Evolutionary conservation across 2,797 vertebrate species (phyloP), one percentile per base, ranked within the genome.

Genomic region (Sebastes kiyomatsui): DNA sequence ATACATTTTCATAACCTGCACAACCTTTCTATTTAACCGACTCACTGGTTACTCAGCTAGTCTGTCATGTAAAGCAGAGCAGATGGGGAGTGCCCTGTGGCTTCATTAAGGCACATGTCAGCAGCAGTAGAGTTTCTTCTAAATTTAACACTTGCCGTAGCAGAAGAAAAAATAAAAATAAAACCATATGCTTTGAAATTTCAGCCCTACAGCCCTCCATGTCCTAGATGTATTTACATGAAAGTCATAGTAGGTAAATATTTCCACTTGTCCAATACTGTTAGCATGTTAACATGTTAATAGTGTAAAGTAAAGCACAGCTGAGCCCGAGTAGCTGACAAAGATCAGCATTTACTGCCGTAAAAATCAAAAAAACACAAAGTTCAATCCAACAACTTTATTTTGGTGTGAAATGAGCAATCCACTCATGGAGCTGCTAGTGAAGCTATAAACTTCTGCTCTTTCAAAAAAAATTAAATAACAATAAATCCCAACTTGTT

Each of bases 11-110:
- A 77, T 71, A 89, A 86, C 67, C 67, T 67, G 56, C 35, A 23
- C 49, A 42, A 71, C 79, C 76, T 84, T 75, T 75, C 52, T 65
- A 32, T 83, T 72, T 52, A 58, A 64, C 68, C 77, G 75, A 72
- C 74, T 90, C 87, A 86, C 66, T 28, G 52, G 80, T 79, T 74
- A 69, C 80, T 76, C 68, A 58, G 77, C 64, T 79, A 28, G 60
- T 80, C 79, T 23, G 75, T 79, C 66, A 67, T 74, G 80, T 79
- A 75, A 77, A 67, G 67, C 52, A 16, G 58, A 80, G 79, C 75
- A 75, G 83, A 77, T 65, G 72, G 70, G 25, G 18, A 66, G 42
- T 52, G 71, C 59, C 73, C 81, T 11, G 2, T 59, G 80, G 82
- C 75, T 83, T 80, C 72, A 72, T 79, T 78, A 74, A 38, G 46